phyloP scores from a whole-genome alignment of 2,888 invertebrate genomes.

The Taphrorychus bicolor region DNA sequence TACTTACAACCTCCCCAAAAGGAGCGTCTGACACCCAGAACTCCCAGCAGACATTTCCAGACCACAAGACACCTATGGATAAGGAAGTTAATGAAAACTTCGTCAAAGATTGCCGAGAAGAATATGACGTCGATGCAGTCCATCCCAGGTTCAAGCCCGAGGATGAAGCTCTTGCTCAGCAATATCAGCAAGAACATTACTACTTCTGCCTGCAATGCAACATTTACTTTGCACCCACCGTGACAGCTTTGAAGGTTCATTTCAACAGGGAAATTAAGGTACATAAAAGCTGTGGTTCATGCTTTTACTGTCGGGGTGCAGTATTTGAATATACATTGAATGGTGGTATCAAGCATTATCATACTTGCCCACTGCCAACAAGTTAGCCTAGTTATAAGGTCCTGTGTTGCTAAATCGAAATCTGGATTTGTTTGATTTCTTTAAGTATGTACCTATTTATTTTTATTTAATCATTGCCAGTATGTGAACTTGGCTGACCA shows the following conservation, averaged over 20 bases:
- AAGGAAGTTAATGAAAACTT: conserved; percentile 27
- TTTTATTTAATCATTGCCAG: too few relatives aligned
- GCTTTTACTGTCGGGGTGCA: conserved; percentile 55
- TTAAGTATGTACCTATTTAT: too few relatives aligned
- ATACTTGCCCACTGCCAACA: conserved; percentile 47
- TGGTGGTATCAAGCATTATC: conserved; percentile 49
- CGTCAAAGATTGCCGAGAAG: conserved; percentile 43
- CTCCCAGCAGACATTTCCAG: too few relatives aligned
- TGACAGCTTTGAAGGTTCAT: conserved; percentile 51
- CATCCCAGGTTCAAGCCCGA: conserved; percentile 54
- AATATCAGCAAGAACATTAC: conserved; percentile 52
- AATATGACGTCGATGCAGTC: conserved; percentile 53
- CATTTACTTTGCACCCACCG: conserved; percentile 53
- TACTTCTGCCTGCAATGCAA: conserved; percentile 54
- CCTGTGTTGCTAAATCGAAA: too few relatives aligned
- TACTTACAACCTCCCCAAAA: too few relatives aligned
- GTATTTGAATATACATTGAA: conserved; percentile 53
- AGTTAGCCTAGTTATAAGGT: background rate
- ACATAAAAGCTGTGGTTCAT: conserved; percentile 51
- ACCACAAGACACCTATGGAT: too few relatives aligned
- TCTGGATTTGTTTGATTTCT: too few relatives aligned
- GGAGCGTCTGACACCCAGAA: too few relatives aligned
- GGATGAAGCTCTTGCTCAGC: conserved; percentile 47
- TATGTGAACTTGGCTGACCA: too few relatives aligned
- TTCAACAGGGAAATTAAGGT: conserved; percentile 51